Evolutionary conservation across 2,888 invertebrate species (phyloP).

Genomic region (Dugesia japonica): DNA sequence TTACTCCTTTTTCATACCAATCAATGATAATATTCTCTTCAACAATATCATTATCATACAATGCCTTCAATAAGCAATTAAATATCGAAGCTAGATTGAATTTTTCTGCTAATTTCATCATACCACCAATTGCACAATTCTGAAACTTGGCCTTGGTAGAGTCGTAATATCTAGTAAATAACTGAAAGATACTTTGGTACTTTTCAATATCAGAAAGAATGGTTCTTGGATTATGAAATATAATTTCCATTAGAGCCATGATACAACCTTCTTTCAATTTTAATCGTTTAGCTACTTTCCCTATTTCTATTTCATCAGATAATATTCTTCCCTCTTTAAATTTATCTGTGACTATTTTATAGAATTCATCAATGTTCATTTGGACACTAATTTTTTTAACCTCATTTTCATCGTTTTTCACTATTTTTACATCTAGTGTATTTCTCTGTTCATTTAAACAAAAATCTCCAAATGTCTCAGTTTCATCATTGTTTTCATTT

Average conservation of each 20-base stretch:
- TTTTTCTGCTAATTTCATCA: constrained; percentile 71
- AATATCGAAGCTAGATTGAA: constrained; percentile 63
- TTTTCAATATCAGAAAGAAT: constrained; percentile 51
- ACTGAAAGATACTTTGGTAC: constrained; percentile 41
- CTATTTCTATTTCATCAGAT: neutral
- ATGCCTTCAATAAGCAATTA: constrained; percentile 68
- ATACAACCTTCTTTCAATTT: no score
- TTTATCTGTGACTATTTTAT: neutral
- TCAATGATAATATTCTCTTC: constrained; percentile 82
- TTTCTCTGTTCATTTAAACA: neutral
- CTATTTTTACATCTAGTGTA: neutral
- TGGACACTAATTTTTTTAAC: neutral
- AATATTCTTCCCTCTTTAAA: neutral
- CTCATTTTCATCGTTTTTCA: neutral
- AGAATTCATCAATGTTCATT: neutral
- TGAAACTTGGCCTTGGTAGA: constrained; percentile 41
- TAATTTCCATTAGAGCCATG: constrained; percentile 79
- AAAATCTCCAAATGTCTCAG: neutral
- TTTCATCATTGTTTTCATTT: neutral
- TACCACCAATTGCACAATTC: constrained; percentile 73
- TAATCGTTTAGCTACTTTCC: no score
- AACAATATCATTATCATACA: constrained; percentile 84
- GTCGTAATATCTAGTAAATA: constrained; percentile 35
- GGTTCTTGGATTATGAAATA: constrained; percentile 52
- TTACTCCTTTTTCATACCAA: constrained; percentile 58